Percentiles rank a stretch among this genome's conserved stretches.
Conservation (phyloP, 2,797 vertebrate species). For the Myotis vivesi region DNA sequence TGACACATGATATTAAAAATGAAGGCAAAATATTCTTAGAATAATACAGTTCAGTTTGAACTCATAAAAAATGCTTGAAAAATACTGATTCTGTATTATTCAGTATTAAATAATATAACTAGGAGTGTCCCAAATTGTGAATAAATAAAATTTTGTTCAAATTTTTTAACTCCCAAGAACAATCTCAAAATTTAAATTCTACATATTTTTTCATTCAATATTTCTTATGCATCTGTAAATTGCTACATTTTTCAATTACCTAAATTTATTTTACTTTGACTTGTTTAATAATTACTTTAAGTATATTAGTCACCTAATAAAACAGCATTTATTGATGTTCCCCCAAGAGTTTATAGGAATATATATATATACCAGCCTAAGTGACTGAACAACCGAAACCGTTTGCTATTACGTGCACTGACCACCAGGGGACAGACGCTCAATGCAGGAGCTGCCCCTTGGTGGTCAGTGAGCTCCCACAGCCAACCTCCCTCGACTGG, state of each 20-base stretch:
- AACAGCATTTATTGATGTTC: not conserved
- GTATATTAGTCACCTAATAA: not conserved
- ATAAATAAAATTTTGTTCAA: not conserved
- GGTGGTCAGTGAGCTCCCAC: too few relatives aligned
- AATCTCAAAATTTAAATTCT: conserved; percentile 8
- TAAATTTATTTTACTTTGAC: not conserved
- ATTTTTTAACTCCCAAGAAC: not conserved
- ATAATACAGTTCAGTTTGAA: conserved; percentile 21
- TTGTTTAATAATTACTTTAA: not conserved
- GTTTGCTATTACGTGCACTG: too few relatives aligned
- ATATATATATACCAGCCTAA: too few relatives aligned
- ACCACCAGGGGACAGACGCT: too few relatives aligned
- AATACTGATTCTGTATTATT: not conserved
- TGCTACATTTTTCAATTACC: not conserved
- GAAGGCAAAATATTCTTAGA: conserved; percentile 55
- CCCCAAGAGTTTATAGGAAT: not conserved
- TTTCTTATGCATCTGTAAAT: not conserved
- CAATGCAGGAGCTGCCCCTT: too few relatives aligned
- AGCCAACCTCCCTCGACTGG: too few relatives aligned
- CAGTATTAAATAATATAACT: conserved; percentile 23
- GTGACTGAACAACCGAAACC: too few relatives aligned
- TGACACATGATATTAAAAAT: conserved; percentile 60
- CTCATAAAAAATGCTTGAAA: conserved; percentile 52
- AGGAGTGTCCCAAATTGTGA: not conserved
- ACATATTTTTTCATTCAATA: not conserved